Conservation (phyloP, 2,888 invertebrate species). For the Gasteruption jaculator region DNA sequence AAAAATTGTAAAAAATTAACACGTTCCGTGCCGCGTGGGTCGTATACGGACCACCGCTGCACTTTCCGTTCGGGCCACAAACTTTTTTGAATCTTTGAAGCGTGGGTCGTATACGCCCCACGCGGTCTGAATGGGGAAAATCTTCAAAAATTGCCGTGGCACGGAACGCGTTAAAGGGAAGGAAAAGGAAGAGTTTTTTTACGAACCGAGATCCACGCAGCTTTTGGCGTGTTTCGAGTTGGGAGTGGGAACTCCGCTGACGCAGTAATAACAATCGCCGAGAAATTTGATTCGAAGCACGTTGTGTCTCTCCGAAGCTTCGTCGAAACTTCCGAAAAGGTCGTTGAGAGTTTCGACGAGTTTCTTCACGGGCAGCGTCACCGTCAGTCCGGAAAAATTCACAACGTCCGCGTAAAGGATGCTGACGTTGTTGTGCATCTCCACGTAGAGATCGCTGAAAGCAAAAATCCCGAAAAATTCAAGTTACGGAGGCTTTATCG, state of each 20-base stretch:
- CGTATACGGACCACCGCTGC: too few relatives aligned
- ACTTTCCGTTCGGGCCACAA: too few relatives aligned
- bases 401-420: conserved; percentile 92
- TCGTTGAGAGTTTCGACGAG: conserved; percentile 86
- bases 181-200: neutral
- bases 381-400: conserved; percentile 86
- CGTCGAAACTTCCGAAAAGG: conserved; percentile 87
- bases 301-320: conserved; percentile 77
- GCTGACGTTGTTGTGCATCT: conserved; percentile 83
- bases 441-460: conserved; percentile 80
- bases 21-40: too few relatives aligned
- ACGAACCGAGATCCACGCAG: conserved; percentile 72
- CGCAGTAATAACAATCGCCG: conserved; percentile 93
- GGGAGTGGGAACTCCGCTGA: conserved; percentile 78
- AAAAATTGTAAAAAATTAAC: too few relatives aligned
- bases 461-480: conserved; percentile 2
- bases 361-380: conserved; percentile 72
- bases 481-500: conserved; percentile 2
- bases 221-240: conserved; percentile 81
- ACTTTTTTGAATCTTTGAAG: too few relatives aligned
- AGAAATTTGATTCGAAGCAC: conserved; percentile 86
- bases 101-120: too few relatives aligned
- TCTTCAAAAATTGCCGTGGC: too few relatives aligned
- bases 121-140: too few relatives aligned
- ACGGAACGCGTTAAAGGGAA: neutral